Evolutionary conservation across 2,888 invertebrate genomes (phyloP).

Genomic region (Galerucella calmariensis): DNA sequence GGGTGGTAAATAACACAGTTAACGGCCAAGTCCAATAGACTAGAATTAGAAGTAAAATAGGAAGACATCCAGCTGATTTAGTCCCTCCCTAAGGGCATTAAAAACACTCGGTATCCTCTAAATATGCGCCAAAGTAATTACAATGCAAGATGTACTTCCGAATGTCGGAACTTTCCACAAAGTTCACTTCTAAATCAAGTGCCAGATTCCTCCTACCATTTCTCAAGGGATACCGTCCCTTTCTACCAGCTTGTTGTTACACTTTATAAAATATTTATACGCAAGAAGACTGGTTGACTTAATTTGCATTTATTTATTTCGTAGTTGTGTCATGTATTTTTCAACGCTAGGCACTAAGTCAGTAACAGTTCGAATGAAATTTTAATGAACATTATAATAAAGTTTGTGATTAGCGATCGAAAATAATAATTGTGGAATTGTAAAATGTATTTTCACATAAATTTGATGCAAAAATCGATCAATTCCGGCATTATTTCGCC

Average conservation of each 20-base stretch:
- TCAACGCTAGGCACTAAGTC: constrained; percentile 15
- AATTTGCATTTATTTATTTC: constrained; percentile 33
- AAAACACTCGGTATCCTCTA: constrained; percentile 63
- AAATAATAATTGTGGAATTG: too few relatives aligned
- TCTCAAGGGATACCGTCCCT: constrained; percentile 49
- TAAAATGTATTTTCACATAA: too few relatives aligned
- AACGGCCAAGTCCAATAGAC: constrained; percentile 54
- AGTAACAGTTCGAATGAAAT: neutral
- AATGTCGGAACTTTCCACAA: constrained; percentile 56
- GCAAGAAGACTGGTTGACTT: constrained; percentile 22
- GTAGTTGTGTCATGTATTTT: constrained; percentile 24
- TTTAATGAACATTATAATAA: neutral
- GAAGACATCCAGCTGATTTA: constrained; percentile 60
- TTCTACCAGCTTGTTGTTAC: constrained; percentile 53
- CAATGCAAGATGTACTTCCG: constrained; percentile 58
- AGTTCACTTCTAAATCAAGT: constrained; percentile 57
- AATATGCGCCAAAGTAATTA: constrained; percentile 62
- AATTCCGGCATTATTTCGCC: too few relatives aligned
- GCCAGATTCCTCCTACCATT: constrained; percentile 48
- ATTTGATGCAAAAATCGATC: too few relatives aligned
- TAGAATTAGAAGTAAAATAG: constrained; percentile 60
- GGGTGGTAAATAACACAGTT: constrained; percentile 40
- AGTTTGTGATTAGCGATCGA: too few relatives aligned
- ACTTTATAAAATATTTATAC: constrained; percentile 49
- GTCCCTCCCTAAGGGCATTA: constrained; percentile 59